Evolutionary conservation across 2,797 vertebrate genomes (phyloP).

Genomic region (Sebastes diaconus): DNA sequence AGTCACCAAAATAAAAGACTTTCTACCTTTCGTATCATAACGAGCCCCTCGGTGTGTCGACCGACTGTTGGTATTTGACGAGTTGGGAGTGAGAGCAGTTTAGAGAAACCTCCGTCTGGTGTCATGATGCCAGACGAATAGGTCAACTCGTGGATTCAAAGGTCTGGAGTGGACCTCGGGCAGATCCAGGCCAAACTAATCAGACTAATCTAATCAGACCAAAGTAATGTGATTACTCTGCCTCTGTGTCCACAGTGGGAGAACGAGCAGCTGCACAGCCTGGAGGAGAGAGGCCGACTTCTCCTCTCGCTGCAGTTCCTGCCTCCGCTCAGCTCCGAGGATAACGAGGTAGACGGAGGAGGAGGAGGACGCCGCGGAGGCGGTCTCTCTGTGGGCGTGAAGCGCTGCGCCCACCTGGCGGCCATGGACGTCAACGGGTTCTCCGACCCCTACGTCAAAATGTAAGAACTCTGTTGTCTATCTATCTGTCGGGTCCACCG

Average conservation of each 20-base stretch:
- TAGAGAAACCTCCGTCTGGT: too few species aligned
- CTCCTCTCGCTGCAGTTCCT: conserved; percentile 86
- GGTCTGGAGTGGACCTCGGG: too few species aligned
- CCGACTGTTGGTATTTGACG: too few species aligned
- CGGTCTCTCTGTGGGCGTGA: conserved; percentile 86
- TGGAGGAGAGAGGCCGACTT: conserved; percentile 89
- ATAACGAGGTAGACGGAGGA: neutral
- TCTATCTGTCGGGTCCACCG: too few species aligned
- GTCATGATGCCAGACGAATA: too few species aligned
- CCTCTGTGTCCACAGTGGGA: conserved; percentile 79
- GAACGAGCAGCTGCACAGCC: conserved; percentile 83
- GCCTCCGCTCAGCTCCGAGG: conserved; percentile 53
- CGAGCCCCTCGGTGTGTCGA: too few species aligned
- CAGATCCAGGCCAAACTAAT: neutral
- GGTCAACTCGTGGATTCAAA: too few species aligned
- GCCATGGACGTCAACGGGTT: conserved; percentile 93
- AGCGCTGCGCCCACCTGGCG: conserved; percentile 88
- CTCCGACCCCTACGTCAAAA: conserved; percentile 92
- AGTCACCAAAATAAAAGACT: neutral
- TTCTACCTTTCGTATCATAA: too few species aligned
- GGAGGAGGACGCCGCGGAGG: conserved; percentile 33
- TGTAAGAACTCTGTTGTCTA: conserved; percentile 73
- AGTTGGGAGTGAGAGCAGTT: too few species aligned
- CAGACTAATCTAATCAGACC: neutral
- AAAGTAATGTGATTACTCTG: neutral